Base-by-base conservation (phyloP, 2,797 vertebrate genomes). In the Denticeps clupeoides region DNA sequence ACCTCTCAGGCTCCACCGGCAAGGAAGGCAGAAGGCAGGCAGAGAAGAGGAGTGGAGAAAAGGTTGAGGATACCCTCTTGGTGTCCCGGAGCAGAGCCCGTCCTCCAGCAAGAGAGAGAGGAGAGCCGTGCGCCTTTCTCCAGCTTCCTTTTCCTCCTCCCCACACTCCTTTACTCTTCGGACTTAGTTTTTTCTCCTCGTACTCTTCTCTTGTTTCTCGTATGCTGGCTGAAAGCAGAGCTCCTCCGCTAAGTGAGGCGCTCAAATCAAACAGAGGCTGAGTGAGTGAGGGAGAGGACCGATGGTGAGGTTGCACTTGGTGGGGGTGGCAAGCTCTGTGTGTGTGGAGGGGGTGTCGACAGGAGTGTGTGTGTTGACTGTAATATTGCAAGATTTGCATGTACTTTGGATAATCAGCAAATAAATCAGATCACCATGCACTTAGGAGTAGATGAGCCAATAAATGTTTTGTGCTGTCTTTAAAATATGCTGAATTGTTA, bases 181-280 rank as follows among this genome's bases (percentile, higher is more conserved):
- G n/a, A n/a, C n/a, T n/a, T n/a, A n/a, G n/a, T n/a, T n/a, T n/a
- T n/a, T n/a, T n/a, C n/a, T n/a, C n/a, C n/a, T n/a, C n/a, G n/a
- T n/a, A n/a, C n/a, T n/a, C n/a, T 45, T 54, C 40, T 45, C 41
- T 46, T 37, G 15, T 11, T 11, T 33, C 24, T 38, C 26, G 40
- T 28, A 27, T 21, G 29, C 16, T 12, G 23, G 35, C 51, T 42
- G 47, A 53, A 45, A 62, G 59, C 63, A 43, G 64, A 33, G 60
- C 53, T 26, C n/a, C 54, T 50, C 40, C 58, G 51, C 40, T 53
- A 57, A 58, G 53, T 58, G 58, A 60, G 44, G 51, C 40, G 42
- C 51, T 27, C 58, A 55, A 58, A 54, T 64, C 55, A 55, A 56
- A 58, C 52, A 56, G 47, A 57, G 55, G 43, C 42, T 22, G 11